A percentile compares a stretch with the other conserved stretches of the same genome.
Conservation (phyloP, 2,888 invertebrate species). For the Mesorhabditis sp. region DNA sequence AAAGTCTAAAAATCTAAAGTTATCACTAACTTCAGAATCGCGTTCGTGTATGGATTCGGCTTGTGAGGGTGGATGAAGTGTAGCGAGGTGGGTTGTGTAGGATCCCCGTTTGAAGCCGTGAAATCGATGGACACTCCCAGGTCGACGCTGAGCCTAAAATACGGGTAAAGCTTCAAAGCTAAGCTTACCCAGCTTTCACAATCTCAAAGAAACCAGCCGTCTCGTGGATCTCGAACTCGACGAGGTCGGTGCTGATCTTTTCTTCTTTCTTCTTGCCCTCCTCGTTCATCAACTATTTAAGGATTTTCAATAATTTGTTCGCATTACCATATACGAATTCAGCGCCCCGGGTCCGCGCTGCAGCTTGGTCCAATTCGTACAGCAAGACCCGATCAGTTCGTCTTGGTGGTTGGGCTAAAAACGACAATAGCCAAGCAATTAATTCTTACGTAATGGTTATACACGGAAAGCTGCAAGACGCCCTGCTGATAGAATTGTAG, state of each 20-base stretch:
- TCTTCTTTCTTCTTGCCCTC: conserved; percentile 31
- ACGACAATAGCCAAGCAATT: not conserved
- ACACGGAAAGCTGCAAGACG: conserved; percentile 34
- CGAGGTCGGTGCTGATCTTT: conserved; percentile 37
- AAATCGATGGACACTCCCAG: conserved; percentile 63
- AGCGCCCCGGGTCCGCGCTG: conserved; percentile 33
- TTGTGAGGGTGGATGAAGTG: conserved; percentile 61
- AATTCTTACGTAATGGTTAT: conserved; percentile 24
- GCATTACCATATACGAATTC: conserved; percentile 43
- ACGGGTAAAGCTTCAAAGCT: conserved; percentile 2
- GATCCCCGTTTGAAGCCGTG: conserved; percentile 64
- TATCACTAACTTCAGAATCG: conserved; percentile 51
- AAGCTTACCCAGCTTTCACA: conserved; percentile 30
- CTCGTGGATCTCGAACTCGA: conserved; percentile 22
- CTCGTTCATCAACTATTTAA: conserved; percentile 30
- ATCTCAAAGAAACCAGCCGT: conserved; percentile 37
- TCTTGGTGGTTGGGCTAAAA: not conserved
- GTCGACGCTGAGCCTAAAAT: conserved; percentile 60
- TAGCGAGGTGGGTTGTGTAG: conserved; percentile 57
- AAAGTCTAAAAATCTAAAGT: not conserved
- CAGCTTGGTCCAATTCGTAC: conserved; percentile 42
- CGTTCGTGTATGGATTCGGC: conserved; percentile 62
- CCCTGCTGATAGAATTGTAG: conserved; percentile 37
- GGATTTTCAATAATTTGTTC: not conserved
- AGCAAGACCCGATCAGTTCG: conserved; percentile 19